Evolutionary conservation across 2,797 vertebrate genomes (phyloP).

Genomic region (Phrynocephalus vlangalii): DNA sequence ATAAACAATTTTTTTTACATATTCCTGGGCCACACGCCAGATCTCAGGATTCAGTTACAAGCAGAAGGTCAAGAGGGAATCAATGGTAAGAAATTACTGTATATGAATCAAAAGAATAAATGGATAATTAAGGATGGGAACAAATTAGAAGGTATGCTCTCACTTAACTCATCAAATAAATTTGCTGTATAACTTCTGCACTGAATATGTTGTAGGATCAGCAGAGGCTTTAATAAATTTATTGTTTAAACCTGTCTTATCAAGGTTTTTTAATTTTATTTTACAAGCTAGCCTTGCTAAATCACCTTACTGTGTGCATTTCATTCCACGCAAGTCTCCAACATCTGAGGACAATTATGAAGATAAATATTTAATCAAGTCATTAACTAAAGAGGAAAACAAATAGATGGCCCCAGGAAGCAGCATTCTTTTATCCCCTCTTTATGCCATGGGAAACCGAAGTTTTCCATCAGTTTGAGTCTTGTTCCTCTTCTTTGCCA

Average conservation of each 20-base stretch:
- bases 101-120: constrained; percentile 90
- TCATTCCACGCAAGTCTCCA: constrained; percentile 60
- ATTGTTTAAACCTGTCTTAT: constrained; percentile 65
- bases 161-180: constrained; percentile 84
- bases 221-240: constrained; percentile 69
- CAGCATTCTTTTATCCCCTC: constrained; percentile 19
- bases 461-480: constrained; percentile 45
- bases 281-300: constrained; percentile 57
- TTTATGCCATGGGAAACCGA: constrained; percentile 37
- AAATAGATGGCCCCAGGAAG: constrained; percentile 59
- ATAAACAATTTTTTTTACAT: constrained; percentile 92
- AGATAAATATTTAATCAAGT: constrained; percentile 69
- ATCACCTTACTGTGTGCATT: constrained; percentile 62
- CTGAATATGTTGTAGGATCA: constrained; percentile 67
- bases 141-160: constrained; percentile 77
- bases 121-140: constrained; percentile 86
- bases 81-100: constrained; percentile 85
- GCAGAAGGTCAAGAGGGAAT: constrained; percentile 90
- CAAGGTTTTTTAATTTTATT: constrained; percentile 50
- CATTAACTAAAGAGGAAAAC: constrained; percentile 66
- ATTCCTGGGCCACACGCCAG: constrained; percentile 85
- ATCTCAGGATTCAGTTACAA: constrained; percentile 85
- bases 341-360: constrained; percentile 70
- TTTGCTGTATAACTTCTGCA: constrained; percentile 74
- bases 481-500: constrained; percentile 30